Base-by-base conservation (phyloP, 2,797 vertebrate genomes). In the Poeciliopsis turneri region DNA sequence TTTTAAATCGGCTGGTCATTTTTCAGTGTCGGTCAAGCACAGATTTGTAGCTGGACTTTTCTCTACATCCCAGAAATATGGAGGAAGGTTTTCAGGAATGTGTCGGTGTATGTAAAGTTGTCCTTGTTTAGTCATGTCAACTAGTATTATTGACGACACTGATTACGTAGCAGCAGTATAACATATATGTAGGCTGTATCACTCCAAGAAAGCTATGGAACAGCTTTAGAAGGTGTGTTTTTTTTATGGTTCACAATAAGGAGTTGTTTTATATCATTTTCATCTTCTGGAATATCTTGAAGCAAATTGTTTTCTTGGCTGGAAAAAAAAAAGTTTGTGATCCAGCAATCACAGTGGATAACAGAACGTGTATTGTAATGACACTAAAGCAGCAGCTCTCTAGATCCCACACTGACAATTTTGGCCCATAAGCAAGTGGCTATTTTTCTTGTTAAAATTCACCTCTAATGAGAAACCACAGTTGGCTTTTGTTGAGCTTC, bases 291-390 rank as follows among this genome's bases (percentile, higher is more conserved):
- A 83, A 71, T 47, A 13, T 83, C 55, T 81, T 16, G 5, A 45
- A 68, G 75, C 66, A 78, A 85, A 82, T 84, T 82, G 82, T 84
- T 90, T 89, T 73, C 33, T 55, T 76, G 81, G 79, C 70, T 53
- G 46, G 64, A 49, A 49, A 47, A 79, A 81, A 79, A 81, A 85
- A 84, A 51, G 41, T 86, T 74, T 74, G 28, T 82, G 71, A 79
- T 77, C 12, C 47, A 57, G 33, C 61, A 12, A 43, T 77, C 9
- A 4, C 69, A 5, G 74, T 79, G 82, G 78, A 92, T 89, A 91
- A 87, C 86, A 81, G 71, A 59, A 74, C 78, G 75, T 81, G 85
- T 87, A 88, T 92, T 83, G 86, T 88, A 72, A 84, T 87, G 86
- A 74, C 83, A 82, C 74, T 55, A 69, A 84, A 83, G 79, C 86